phyloP scores from a whole-genome alignment of 1,140 invertebrate genomes.

The Apis florea region DNA sequence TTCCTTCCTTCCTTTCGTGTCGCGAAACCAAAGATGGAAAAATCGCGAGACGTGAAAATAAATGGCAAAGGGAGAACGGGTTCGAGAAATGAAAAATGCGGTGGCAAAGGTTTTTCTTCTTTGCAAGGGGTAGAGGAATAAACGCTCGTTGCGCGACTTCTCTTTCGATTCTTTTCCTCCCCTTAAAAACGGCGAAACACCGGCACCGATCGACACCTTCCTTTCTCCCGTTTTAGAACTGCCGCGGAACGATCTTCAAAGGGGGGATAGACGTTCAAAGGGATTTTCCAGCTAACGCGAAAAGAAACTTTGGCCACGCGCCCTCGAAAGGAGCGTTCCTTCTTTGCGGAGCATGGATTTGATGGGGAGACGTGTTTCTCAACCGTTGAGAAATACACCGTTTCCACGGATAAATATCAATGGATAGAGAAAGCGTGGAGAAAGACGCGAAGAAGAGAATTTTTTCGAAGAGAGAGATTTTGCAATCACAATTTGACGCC shows the following conservation, averaged over 20 bases:
- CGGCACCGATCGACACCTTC: not conserved
- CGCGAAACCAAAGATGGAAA: too few relatives aligned
- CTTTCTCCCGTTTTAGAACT: not conserved
- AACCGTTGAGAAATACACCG: not conserved
- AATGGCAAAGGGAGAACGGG: not conserved
- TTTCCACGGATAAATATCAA: not conserved
- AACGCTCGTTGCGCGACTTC: not conserved
- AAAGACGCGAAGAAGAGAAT: not conserved
- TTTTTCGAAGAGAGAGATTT: too few relatives aligned
- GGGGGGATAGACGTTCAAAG: slow-evolving; percentile 14
- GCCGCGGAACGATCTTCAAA: slow-evolving; percentile 28
- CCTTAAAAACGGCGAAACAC: slow-evolving; percentile 5
- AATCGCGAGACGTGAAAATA: not conserved
- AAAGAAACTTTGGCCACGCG: slow-evolving; percentile 13
- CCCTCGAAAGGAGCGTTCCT: not conserved
- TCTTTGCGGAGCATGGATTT: not conserved
- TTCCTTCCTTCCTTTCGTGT: not conserved
- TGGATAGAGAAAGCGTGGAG: not conserved
- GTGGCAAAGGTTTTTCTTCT: not conserved
- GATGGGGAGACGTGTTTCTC: not conserved
- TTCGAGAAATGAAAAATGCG: not conserved
- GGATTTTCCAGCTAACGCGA: slow-evolving; percentile 3
- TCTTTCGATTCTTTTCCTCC: not conserved
- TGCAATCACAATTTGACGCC: too few relatives aligned
- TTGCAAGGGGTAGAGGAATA: not conserved